These are phyloP conservation scores for Lemur catta DNA, from an alignment of 2,797 vertebrate genomes.

Conservation along the genomic window DNA sequence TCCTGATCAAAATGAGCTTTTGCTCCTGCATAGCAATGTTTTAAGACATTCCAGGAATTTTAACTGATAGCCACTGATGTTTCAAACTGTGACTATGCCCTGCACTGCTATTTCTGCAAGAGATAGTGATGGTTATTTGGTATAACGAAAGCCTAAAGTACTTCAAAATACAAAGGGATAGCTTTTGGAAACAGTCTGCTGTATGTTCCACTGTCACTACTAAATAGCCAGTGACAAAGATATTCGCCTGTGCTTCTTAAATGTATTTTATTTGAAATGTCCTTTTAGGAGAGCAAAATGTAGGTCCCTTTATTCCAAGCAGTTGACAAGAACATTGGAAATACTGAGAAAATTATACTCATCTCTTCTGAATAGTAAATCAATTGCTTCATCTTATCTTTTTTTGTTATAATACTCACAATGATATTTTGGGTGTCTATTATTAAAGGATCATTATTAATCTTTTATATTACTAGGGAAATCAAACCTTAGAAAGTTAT, in stretches of 20 bases:
- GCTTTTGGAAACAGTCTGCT: background rate
- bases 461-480: background rate
- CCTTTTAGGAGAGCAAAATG: background rate
- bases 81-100: background rate
- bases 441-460: constrained; percentile 32
- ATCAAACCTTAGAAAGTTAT: constrained; percentile 10
- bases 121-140: background rate
- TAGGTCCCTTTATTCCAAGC: background rate
- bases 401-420: constrained; percentile 9
- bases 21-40: background rate
- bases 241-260: background rate
- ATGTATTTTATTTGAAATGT: constrained; percentile 30
- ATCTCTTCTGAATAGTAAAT: constrained; percentile 55
- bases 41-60: background rate
- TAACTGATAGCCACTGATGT: background rate
- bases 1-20: constrained; percentile 17
- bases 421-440: background rate
- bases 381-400: constrained; percentile 30
- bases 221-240: constrained; percentile 33
- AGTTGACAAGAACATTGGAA: constrained; percentile 42
- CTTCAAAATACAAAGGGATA: background rate
- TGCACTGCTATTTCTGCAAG: background rate
- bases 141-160: background rate
- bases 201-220: background rate
- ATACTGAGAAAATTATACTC: constrained; percentile 30